phyloP scores from a whole-genome alignment of 1,140 invertebrate genomes.

The Aphelinus atriplicis region DNA sequence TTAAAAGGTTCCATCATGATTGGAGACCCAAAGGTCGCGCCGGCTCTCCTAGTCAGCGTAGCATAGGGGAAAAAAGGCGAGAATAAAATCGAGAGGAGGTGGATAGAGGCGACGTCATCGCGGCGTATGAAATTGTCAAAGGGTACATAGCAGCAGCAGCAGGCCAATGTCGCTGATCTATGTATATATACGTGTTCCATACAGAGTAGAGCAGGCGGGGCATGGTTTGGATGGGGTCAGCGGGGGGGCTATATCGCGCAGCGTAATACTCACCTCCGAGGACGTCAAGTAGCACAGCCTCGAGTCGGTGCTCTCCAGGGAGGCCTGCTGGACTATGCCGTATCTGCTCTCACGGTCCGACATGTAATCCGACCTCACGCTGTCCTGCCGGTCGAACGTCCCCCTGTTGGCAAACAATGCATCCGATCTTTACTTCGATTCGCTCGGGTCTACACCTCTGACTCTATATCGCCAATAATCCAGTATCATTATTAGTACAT shows the following conservation, averaged over 20 bases:
- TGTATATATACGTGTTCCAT: constrained; percentile 1
- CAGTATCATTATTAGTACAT: too few species aligned
- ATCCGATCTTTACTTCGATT: too few species aligned
- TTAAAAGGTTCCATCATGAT: too few species aligned
- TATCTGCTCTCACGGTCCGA: constrained; percentile 85
- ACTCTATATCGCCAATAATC: too few species aligned
- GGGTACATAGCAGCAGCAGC: not conserved
- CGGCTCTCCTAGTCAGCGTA: not conserved
- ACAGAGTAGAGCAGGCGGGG: too few species aligned
- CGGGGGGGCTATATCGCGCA: too few species aligned
- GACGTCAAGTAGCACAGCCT: constrained; percentile 92
- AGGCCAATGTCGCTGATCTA: constrained; percentile 24
- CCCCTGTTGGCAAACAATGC: constrained; percentile 66
- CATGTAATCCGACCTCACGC: constrained; percentile 87
- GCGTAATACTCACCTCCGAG: constrained; percentile 84
- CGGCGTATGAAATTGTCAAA: constrained; percentile 29
- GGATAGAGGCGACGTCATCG: not conserved
- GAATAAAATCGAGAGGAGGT: too few species aligned
- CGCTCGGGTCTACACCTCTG: too few species aligned
- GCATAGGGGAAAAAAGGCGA: not conserved
- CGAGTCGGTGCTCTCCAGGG: constrained; percentile 92
- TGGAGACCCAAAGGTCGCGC: too few species aligned
- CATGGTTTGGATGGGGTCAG: too few species aligned
- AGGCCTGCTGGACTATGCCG: constrained; percentile 92
- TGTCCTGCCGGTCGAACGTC: constrained; percentile 89